Conservation (phyloP, 2,888 invertebrate genomes). For the Stenoptilia bipunctidactyla region DNA sequence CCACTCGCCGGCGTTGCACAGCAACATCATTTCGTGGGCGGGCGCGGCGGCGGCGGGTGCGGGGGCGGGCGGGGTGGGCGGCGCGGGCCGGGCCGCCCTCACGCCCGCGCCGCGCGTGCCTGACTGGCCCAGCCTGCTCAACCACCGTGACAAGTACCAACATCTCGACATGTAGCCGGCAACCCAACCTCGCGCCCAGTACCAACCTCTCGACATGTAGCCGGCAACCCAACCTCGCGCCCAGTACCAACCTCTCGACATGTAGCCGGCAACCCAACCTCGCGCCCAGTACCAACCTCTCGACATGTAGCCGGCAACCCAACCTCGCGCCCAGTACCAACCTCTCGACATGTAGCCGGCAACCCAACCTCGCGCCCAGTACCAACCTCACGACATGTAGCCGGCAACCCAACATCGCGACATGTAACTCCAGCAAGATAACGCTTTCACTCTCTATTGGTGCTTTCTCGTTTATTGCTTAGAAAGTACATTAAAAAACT, state of each 20-base stretch:
- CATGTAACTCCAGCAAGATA: too few species aligned
- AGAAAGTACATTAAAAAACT: too few species aligned
- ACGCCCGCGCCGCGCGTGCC: constrained; percentile 77
- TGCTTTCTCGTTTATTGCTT: too few species aligned
- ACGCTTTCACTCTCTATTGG: too few species aligned
- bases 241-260: neutral
- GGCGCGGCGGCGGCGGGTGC: constrained; percentile 75
- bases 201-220: neutral
- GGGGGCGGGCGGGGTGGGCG: constrained; percentile 74
- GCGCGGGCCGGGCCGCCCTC: constrained; percentile 77
- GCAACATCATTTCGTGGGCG: constrained; percentile 89
- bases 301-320: too few species aligned
- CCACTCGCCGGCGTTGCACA: constrained; percentile 80
- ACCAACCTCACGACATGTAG: too few species aligned
- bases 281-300: too few species aligned
- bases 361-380: too few species aligned
- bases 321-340: too few species aligned
- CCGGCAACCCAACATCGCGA: too few species aligned
- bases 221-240: neutral
- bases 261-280: too few species aligned
- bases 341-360: too few species aligned
- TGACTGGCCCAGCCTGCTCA: constrained; percentile 83
- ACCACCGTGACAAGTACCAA: constrained; percentile 21
- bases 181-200: neutral
- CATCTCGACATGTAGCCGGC: neutral